Base-by-base conservation (phyloP, 2,888 invertebrate species). In the Volucella inanis region DNA sequence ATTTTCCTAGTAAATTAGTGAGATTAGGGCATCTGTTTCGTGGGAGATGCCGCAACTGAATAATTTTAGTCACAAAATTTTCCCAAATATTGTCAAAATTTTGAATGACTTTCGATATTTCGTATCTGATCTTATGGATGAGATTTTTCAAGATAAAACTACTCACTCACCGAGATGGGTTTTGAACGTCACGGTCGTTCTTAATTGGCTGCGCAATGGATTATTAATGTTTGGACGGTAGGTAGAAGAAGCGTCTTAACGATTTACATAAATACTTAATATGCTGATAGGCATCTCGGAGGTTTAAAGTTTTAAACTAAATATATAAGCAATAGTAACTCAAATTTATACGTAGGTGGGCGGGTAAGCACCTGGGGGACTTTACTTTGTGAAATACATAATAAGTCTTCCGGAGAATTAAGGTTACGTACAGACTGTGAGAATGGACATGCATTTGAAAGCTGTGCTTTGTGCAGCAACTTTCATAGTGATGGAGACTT, bases 141-240 rank as follows among this genome's bases (percentile, higher is more conserved):
- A 70, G 70, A 75, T 68, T 68, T 55, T 41, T 22, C 59, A 54
- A 14, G 79, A 83, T 83, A 72, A 61, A 14, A 15, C 43, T n/a
- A 61, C 45, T 67, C 31, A 49, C 47, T 57, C 52, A 54, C 47
- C 75, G 62, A 45, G 67, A 74, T 54, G 52, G 64, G 70, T 62
- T 59, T 65, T 31, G 41, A 59, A 47, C 18, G 18, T 22, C 18
- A 3, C 18, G 54, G 39, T 50, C 47, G 62, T 8, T 78, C 72
- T 72, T 61, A 67, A 83, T 78, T 81, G 81, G 57, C 72, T 52
- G 67, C 50, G 68, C 68, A 81, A 81, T 76, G 68, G 81, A 57
- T 81, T 81, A 50, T 81, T 52, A 68, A 76, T 75, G 31, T 71
- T 71, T 65, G 31, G 39, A 64, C 41, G 57, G 64, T 71, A 64